phyloP scores from a whole-genome alignment of 2,113 vertebrate species.

The Casuarius casuarius region DNA sequence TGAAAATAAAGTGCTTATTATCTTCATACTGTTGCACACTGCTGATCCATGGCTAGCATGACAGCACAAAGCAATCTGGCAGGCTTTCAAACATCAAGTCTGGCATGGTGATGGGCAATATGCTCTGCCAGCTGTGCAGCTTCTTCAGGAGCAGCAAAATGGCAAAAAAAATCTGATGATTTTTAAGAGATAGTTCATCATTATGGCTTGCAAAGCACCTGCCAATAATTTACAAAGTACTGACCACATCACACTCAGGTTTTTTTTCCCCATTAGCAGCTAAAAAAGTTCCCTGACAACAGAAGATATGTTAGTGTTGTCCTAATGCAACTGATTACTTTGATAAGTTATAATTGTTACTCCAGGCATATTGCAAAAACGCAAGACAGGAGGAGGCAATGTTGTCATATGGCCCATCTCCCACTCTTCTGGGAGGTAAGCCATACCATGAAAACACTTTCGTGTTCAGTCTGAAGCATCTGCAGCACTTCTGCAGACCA shows the following conservation, averaged over 20 bases:
- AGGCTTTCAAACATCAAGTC: conserved; percentile 19
- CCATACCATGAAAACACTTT: not conserved
- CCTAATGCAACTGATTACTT: not conserved
- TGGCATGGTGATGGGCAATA: conserved; percentile 2
- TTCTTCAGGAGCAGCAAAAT: conserved; percentile 9
- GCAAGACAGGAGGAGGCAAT: not conserved
- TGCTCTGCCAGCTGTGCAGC: conserved; percentile 47
- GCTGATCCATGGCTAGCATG: not conserved
- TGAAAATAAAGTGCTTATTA: not conserved
- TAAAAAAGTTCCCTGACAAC: not conserved
- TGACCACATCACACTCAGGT: not conserved
- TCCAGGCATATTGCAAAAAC: not conserved
- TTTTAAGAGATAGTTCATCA: not conserved
- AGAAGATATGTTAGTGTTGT: not conserved
- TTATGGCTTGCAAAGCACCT: not conserved
- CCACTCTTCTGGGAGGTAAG: not conserved
- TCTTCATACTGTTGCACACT: not conserved
- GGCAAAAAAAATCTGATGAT: not conserved
- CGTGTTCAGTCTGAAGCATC: not conserved
- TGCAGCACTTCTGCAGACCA: not conserved
- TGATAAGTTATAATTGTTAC: not conserved
- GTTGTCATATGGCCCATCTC: not conserved
- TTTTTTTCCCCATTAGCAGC: not conserved
- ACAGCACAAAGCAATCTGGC: conserved; percentile 29
- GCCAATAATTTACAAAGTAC: not conserved